These are phyloP conservation scores for Psittacus erithacus DNA, from an alignment of 2,113 vertebrate species.

Conservation along the genomic window DNA sequence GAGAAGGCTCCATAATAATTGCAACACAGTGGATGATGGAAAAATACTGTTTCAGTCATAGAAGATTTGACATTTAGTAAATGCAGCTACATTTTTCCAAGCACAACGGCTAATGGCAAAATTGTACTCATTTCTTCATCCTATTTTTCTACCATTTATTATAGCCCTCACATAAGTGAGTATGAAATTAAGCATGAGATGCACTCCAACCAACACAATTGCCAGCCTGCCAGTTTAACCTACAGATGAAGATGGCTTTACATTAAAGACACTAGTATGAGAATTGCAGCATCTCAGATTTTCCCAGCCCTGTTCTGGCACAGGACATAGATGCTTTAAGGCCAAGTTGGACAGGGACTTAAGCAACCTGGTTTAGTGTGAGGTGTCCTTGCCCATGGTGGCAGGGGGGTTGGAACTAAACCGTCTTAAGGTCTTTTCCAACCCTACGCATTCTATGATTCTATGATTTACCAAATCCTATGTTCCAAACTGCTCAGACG, in stretches of 20 bases:
- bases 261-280: neutral
- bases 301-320: neutral
- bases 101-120: neutral
- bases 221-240: neutral
- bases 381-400: neutral
- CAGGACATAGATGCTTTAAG: neutral
- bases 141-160: neutral
- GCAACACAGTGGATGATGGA: neutral
- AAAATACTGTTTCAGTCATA: neutral
- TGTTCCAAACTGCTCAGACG: fast-evolving
- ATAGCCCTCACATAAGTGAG: neutral
- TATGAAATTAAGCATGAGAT: neutral
- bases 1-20: neutral
- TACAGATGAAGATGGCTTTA: neutral
- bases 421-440: neutral
- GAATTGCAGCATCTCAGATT: neutral
- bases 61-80: neutral
- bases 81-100: neutral
- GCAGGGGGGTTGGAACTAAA: neutral
- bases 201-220: neutral
- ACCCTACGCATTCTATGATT: neutral
- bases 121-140: neutral
- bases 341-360: neutral
- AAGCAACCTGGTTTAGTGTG: neutral
- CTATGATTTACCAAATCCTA: neutral